phyloP scores from a whole-genome alignment of 2,888 invertebrate genomes.

The Rhagonycha lutea region DNA sequence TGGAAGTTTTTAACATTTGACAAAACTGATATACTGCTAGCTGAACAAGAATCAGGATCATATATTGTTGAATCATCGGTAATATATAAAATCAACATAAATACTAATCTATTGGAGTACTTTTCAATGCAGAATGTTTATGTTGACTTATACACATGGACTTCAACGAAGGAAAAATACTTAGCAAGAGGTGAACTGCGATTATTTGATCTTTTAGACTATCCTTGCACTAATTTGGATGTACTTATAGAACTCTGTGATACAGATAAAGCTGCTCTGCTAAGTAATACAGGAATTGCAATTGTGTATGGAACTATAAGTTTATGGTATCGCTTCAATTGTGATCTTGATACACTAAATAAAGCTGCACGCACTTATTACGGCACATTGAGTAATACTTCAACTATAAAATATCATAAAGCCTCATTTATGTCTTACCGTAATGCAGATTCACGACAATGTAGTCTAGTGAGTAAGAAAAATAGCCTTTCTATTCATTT shows the following conservation, averaged over 20 bases:
- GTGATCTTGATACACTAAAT: not conserved
- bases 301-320: slow-evolving; percentile 9
- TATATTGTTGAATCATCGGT: slow-evolving; percentile 14
- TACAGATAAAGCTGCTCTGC: slow-evolving; percentile 11
- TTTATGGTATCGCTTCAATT: slow-evolving; percentile 12
- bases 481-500: not conserved
- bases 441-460: not conserved
- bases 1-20: slow-evolving; percentile 29
- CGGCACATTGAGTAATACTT: not conserved
- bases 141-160: slow-evolving; percentile 17
- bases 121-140: slow-evolving; percentile 6
- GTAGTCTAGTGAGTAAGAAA: slow-evolving; percentile 4
- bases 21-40: slow-evolving; percentile 9
- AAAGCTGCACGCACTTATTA: not conserved
- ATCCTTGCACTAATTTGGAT: slow-evolving; percentile 12
- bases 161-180: slow-evolving; percentile 11
- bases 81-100: slow-evolving; percentile 15
- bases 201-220: slow-evolving; percentile 9
- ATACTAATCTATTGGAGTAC: slow-evolving; percentile 19
- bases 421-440: not conserved
- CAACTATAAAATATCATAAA: not conserved
- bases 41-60: not conserved
- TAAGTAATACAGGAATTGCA: slow-evolving; percentile 10
- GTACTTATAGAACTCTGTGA: slow-evolving; percentile 12
- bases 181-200: slow-evolving; percentile 24